Conservation (phyloP, 2,797 vertebrate species). For the Chromis chromis region DNA sequence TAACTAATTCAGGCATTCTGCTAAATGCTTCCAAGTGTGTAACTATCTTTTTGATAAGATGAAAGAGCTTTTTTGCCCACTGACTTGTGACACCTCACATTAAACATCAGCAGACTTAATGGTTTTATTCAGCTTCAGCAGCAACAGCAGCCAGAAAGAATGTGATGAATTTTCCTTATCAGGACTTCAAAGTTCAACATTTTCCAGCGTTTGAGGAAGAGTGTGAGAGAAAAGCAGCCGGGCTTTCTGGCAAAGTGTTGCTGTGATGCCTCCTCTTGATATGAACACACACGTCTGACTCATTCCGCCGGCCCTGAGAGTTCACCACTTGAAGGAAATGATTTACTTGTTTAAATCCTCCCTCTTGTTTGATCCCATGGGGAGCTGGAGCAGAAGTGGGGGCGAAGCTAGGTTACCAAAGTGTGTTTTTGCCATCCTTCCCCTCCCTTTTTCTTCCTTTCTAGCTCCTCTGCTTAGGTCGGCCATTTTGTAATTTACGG, state of each 20-base stretch:
- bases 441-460: constrained; percentile 50
- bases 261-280: constrained; percentile 73
- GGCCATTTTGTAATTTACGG: constrained; percentile 79
- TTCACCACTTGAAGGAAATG: constrained; percentile 78
- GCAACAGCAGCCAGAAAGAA: constrained; percentile 45
- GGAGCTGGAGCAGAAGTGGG: constrained; percentile 67
- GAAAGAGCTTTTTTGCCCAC: constrained; percentile 18
- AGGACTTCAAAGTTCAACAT: constrained; percentile 76
- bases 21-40: not conserved
- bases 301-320: constrained; percentile 65
- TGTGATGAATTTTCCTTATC: constrained; percentile 76
- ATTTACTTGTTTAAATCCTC: constrained; percentile 79
- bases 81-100: not conserved
- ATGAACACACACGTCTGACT: constrained; percentile 67
- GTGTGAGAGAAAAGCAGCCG: constrained; percentile 65
- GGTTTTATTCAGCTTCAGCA: constrained; percentile 45
- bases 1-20: not conserved
- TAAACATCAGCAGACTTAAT: constrained; percentile 24
- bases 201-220: constrained; percentile 63
- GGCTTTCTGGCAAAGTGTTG: constrained; percentile 66
- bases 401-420: constrained; percentile 71
- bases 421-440: constrained; percentile 75
- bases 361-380: constrained; percentile 78
- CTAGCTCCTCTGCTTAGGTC: constrained; percentile 64
- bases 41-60: not conserved